Percentiles rank a stretch among this genome's conserved stretches.
These are phyloP conservation scores for Nymphalis io DNA, from an alignment of 1,140 invertebrate species.

Conservation along the genomic window DNA sequence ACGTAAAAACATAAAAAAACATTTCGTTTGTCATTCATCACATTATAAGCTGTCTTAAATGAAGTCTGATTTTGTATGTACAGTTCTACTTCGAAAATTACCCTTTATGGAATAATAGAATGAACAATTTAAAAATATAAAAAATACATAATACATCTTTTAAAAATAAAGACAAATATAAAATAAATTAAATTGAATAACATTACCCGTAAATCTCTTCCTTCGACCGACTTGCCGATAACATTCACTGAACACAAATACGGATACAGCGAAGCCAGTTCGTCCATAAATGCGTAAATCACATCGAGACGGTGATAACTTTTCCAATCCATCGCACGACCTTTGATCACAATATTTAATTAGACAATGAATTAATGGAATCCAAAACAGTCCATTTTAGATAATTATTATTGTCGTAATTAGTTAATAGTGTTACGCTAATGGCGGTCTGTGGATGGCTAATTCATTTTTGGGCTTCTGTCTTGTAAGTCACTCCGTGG, in stretches of 20 bases:
- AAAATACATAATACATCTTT: background rate
- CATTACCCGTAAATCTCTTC: conserved; percentile 82
- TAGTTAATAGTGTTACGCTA: background rate
- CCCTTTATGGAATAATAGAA: no score
- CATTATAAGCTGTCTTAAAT: no score
- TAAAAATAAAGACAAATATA: background rate
- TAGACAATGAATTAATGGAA: background rate
- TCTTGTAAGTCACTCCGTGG: no score
- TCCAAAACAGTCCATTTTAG: no score
- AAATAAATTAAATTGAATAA: background rate
- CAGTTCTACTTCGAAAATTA: no score
- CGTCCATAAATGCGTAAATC: conserved; percentile 73
- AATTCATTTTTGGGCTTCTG: background rate
- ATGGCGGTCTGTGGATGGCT: background rate
- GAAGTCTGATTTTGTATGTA: no score
- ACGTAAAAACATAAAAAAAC: no score
- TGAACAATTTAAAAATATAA: no score
- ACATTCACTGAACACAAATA: conserved; percentile 72
- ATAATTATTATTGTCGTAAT: background rate
- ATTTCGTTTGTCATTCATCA: no score
- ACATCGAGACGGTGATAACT: conserved; percentile 86
- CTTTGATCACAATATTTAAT: conserved; percentile 33
- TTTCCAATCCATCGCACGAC: conserved; percentile 84
- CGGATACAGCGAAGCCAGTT: conserved; percentile 74
- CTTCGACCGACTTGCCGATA: conserved; percentile 82